phyloP scores from a whole-genome alignment of 2,888 invertebrate genomes.

The Liodrosophila aerea region DNA sequence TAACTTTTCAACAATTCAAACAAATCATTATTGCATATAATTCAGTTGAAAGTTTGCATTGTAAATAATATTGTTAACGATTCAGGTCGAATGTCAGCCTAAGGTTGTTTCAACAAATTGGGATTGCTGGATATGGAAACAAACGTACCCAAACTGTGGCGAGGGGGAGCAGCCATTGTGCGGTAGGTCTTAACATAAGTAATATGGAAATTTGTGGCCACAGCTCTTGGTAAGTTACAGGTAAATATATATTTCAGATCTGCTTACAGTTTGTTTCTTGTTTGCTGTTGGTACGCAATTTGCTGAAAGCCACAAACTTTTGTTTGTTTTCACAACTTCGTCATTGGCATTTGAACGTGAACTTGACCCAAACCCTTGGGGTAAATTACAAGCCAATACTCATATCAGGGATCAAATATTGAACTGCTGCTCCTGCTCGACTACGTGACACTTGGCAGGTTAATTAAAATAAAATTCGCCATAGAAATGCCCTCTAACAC shows the following conservation, averaged over 20 bases:
- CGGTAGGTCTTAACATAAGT: conserved; percentile 21
- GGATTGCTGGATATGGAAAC: conserved; percentile 10
- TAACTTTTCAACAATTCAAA: conserved; percentile 29
- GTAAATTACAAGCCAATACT: conserved; percentile 17
- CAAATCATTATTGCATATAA: conserved; percentile 53
- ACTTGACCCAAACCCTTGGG: conserved; percentile 4
- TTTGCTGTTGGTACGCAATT: conserved; percentile 31
- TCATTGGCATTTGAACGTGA: conserved; percentile 19
- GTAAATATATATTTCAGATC: not conserved
- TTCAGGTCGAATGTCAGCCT: conserved; percentile 32
- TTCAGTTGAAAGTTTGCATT: conserved; percentile 45
- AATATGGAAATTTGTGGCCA: conserved; percentile 54
- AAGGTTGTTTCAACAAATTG: conserved; percentile 27
- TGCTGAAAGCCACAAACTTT: conserved; percentile 47
- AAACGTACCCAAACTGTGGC: conserved; percentile 4
- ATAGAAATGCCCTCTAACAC: conserved; percentile 38
- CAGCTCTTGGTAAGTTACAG: conserved; percentile 31
- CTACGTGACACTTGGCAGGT: conserved; percentile 60
- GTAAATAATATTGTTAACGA: conserved; percentile 27
- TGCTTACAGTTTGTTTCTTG: not conserved
- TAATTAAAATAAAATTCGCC: conserved; percentile 66
- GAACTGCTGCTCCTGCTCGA: conserved; percentile 39
- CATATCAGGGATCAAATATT: not conserved
- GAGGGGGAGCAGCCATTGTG: conserved; percentile 18
- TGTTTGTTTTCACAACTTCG: conserved; percentile 41